These are phyloP conservation scores for Aspiorhynchus laticeps DNA, from an alignment of 2,113 vertebrate species.

Conservation along the genomic window DNA sequence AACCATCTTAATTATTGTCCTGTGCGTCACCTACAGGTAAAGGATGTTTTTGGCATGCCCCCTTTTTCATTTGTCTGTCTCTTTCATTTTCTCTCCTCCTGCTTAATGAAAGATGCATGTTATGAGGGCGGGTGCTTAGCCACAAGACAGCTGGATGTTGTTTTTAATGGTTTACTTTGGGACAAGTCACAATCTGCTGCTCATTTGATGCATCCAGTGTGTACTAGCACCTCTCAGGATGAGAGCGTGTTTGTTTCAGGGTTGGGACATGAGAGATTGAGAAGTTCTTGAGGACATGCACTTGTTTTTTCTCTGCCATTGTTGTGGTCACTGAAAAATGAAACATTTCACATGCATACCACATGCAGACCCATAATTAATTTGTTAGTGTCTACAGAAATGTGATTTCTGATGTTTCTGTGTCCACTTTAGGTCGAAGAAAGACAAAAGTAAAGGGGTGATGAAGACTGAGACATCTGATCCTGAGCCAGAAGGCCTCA, in stretches of 20 bases:
- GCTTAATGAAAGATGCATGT: constrained; percentile 37
- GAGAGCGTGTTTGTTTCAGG: background rate
- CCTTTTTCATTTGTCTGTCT: constrained; percentile 2
- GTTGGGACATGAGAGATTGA: background rate
- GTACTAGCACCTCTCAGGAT: constrained; percentile 9
- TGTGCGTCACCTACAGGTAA: background rate
- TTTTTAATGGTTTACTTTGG: constrained; percentile 39
- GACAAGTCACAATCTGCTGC: constrained; percentile 34
- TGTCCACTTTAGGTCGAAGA: constrained; percentile 86
- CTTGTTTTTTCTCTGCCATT: background rate
- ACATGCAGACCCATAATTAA: background rate
- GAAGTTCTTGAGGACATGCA: background rate
- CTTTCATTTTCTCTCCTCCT: background rate
- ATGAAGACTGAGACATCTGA: constrained; percentile 90
- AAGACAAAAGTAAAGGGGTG: constrained; percentile 94
- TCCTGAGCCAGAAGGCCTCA: constrained; percentile 95
- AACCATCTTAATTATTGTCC: background rate
- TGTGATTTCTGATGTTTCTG: background rate
- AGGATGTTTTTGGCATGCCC: constrained; percentile 21
- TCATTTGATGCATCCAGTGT: constrained; percentile 7
- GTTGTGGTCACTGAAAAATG: background rate
- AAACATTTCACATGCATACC: background rate
- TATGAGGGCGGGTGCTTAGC: background rate
- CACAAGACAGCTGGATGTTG: constrained; percentile 31
- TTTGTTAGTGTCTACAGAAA: background rate